These are phyloP conservation scores for Chloroceryle aenea DNA, from an alignment of 2,113 vertebrate genomes.

Conservation along the genomic window DNA sequence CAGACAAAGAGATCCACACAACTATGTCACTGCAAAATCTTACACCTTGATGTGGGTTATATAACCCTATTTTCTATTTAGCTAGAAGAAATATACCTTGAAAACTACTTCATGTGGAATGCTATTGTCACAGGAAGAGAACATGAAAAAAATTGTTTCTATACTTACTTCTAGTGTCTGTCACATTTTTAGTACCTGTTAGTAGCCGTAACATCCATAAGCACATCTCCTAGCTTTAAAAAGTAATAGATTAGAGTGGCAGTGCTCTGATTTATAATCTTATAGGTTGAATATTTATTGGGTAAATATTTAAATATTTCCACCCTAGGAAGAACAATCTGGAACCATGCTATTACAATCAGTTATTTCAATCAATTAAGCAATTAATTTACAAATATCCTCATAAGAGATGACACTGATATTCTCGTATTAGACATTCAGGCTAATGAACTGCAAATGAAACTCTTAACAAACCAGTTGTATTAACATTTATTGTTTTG, in stretches of 20 bases:
- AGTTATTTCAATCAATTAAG: not conserved
- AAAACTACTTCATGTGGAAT: not conserved
- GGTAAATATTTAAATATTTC: not conserved
- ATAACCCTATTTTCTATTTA: not conserved
- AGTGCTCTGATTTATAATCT: not conserved
- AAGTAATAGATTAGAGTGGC: not conserved
- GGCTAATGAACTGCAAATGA: not conserved
- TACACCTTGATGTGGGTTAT: not conserved
- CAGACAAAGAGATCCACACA: not conserved
- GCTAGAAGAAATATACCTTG: not conserved
- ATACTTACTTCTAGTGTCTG: not conserved
- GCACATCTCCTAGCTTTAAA: not conserved
- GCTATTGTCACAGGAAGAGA: not conserved
- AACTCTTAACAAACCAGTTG: not conserved
- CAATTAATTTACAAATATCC: not conserved
- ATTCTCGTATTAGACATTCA: not conserved
- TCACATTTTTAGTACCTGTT: not conserved
- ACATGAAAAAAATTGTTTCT: fast-evolving
- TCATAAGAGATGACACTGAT: not conserved
- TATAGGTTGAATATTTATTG: not conserved
- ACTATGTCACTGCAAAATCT: not conserved
- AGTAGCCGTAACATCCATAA: not conserved
- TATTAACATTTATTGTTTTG: not conserved
- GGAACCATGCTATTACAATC: not conserved
- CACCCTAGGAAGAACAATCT: not conserved